Percentiles rank a stretch among this genome's conserved stretches.
Conservation (phyloP, 2,797 vertebrate genomes). For the Alcedo quadribrachys region DNA sequence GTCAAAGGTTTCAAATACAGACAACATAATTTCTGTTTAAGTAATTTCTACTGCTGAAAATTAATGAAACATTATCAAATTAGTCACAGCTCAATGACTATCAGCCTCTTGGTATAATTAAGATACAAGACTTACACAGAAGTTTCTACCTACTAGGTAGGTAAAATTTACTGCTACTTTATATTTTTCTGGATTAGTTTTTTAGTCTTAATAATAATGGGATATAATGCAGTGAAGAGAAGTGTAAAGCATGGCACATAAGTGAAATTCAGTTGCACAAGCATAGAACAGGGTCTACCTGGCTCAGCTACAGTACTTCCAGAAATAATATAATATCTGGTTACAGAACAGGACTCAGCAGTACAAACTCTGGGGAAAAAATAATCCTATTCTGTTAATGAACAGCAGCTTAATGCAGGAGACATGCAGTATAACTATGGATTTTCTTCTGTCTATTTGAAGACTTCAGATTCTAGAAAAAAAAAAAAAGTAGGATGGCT, state of each 20-base stretch:
- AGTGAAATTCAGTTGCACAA: neutral
- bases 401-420: neutral
- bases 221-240: neutral
- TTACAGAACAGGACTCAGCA: neutral
- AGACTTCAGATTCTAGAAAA: neutral
- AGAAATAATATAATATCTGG: neutral
- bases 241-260: neutral
- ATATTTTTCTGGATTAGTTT: neutral
- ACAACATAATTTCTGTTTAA: neutral
- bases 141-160: neutral
- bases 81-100: neutral
- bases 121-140: neutral
- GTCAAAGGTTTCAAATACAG: neutral
- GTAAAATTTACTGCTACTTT: neutral
- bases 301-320: neutral
- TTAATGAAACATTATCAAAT: constrained; percentile 23
- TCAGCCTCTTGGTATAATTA: constrained; percentile 15
- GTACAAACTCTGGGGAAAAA: neutral
- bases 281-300: neutral
- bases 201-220: neutral
- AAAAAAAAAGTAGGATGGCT: neutral
- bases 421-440: neutral
- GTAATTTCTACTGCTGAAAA: constrained; percentile 1
- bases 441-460: neutral
- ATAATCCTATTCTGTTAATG: neutral